Conservation (phyloP, 1,140 invertebrate species). For the Lutraria rhynchaena region DNA sequence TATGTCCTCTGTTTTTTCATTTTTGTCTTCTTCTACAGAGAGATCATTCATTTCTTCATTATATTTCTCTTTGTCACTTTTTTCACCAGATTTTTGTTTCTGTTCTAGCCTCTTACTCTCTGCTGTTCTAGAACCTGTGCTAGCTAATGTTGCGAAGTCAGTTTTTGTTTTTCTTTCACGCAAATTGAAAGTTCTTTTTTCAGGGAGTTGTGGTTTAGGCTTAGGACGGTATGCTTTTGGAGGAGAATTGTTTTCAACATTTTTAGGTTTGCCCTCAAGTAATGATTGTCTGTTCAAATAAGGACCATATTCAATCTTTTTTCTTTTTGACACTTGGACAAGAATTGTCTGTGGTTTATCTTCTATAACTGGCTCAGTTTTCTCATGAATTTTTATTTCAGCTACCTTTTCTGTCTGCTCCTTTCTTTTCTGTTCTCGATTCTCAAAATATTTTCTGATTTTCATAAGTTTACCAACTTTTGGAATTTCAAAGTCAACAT, state of each 20-base stretch:
- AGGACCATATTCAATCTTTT: conserved; percentile 59
- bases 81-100: conserved; percentile 27
- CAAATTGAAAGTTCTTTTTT: conserved; percentile 52
- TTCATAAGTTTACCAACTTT: conserved; percentile 57
- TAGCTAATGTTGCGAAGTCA: conserved; percentile 55
- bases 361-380: conserved; percentile 17
- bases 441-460: conserved; percentile 54
- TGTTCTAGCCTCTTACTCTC: conserved; percentile 40
- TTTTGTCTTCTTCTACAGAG: neutral
- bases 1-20: neutral
- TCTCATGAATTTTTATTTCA: conserved; percentile 48
- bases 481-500: conserved; percentile 54
- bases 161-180: conserved; percentile 52
- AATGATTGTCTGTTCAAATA: conserved; percentile 52
- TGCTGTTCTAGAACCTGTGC: conserved; percentile 29
- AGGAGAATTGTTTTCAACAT: conserved; percentile 30
- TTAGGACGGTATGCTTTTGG: conserved; percentile 49
- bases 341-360: conserved; percentile 56
- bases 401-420: conserved; percentile 49
- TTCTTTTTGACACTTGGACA: conserved; percentile 56
- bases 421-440: conserved; percentile 45
- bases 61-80: conserved; percentile 7
- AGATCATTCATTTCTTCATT: conserved; percentile 4
- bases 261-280: conserved; percentile 49
- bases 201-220: conserved; percentile 48